These are phyloP conservation scores for Gambelia wislizenii DNA, from an alignment of 2,797 vertebrate species.

Conservation along the genomic window DNA sequence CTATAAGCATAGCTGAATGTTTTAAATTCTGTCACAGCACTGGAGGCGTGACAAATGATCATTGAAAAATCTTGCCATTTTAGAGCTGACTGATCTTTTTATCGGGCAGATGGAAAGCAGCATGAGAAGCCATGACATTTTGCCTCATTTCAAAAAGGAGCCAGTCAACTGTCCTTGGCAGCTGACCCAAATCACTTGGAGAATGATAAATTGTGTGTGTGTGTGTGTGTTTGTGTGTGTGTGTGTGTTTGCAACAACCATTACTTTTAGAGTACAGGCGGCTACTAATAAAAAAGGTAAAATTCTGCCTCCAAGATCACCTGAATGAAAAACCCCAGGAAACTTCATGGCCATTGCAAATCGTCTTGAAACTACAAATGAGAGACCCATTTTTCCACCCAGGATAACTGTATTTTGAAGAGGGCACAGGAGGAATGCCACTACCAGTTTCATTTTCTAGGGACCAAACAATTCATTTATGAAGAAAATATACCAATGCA, in stretches of 20 bases:
- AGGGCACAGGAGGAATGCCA: neutral
- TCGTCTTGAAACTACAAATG: neutral
- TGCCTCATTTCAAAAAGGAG: slow-evolving; percentile 34
- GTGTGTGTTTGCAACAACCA: neutral
- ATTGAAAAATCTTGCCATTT: neutral
- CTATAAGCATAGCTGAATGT: slow-evolving; percentile 6
- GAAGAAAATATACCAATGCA: neutral
- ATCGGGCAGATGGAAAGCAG: slow-evolving; percentile 42
- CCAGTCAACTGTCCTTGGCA: neutral
- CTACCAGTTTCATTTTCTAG: neutral
- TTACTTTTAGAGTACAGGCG: neutral
- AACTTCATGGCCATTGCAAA: neutral
- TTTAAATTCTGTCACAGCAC: slow-evolving; percentile 31
- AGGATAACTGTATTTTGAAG: neutral
- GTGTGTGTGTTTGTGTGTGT: neutral
- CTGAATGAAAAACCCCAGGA: neutral
- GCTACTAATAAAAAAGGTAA: neutral
- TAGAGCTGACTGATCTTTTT: slow-evolving; percentile 41
- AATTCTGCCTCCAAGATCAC: neutral
- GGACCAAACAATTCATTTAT: neutral
- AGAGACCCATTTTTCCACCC: neutral
- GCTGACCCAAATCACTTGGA: slow-evolving; percentile 20
- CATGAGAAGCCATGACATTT: slow-evolving; percentile 31
- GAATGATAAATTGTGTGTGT: neutral
- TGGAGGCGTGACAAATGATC: slow-evolving; percentile 41